A percentile compares a stretch with the other conserved stretches of the same genome.
Conservation (phyloP, 2,888 invertebrate species). For the Gandaritis pyraliata region DNA sequence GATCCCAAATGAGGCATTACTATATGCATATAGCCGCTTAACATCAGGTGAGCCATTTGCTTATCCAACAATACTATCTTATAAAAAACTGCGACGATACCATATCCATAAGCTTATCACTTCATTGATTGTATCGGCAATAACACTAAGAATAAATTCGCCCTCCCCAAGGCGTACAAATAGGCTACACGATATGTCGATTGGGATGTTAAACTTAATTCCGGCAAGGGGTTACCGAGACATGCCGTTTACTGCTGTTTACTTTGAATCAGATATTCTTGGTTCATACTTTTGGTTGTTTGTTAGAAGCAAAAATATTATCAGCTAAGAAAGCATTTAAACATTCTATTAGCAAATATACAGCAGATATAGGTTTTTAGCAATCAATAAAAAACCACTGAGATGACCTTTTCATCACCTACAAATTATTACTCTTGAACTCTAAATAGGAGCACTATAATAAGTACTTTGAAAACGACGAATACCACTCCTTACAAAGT, state of each 20-base stretch:
- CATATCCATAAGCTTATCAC: slow-evolving; percentile 35
- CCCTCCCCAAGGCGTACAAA: slow-evolving; percentile 63
- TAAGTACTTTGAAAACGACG: too few species aligned
- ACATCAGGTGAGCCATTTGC: too few species aligned
- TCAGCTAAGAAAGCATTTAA: too few species aligned
- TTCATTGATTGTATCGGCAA: slow-evolving; percentile 48
- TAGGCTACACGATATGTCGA: slow-evolving; percentile 79
- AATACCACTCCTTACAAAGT: too few species aligned
- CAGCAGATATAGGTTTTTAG: too few species aligned
- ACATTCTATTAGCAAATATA: too few species aligned
- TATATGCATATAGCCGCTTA: too few species aligned
- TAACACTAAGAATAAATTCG: slow-evolving; percentile 60
- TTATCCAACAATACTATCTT: too few species aligned
- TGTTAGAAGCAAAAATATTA: background rate
- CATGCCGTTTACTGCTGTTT: slow-evolving; percentile 75
- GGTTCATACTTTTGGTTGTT: slow-evolving; percentile 14
- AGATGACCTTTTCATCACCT: too few species aligned
- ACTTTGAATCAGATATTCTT: slow-evolving; percentile 62
- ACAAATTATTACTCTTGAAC: background rate
- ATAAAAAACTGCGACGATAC: slow-evolving; percentile 23
- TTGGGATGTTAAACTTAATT: slow-evolving; percentile 82
- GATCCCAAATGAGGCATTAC: too few species aligned
- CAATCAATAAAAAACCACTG: too few species aligned
- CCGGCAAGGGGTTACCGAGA: slow-evolving; percentile 71
- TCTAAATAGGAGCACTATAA: too few species aligned